phyloP scores from a whole-genome alignment of 2,113 vertebrate genomes.

The Hepsetus odoe region DNA sequence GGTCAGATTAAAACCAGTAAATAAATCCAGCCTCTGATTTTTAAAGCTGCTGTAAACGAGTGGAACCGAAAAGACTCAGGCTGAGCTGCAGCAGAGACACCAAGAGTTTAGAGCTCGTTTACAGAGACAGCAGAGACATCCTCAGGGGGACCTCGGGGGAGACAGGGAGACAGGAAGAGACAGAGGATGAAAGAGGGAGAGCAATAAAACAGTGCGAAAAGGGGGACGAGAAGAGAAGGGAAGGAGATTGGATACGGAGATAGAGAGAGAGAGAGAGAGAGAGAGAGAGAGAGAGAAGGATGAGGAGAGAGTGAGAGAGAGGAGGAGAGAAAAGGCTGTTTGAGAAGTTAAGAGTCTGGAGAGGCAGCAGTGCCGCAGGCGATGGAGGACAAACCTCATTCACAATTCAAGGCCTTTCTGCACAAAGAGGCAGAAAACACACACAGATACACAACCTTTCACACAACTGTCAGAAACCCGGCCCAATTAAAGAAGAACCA shows the following conservation, averaged over 20 bases:
- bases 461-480: constrained; percentile 17
- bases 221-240: background rate
- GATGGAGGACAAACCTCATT: background rate
- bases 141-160: constrained; percentile 48
- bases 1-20: too few relatives aligned
- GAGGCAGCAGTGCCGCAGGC: background rate
- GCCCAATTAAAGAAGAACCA: background rate
- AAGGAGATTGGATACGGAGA: background rate
- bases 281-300: background rate
- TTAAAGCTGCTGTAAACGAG: too few relatives aligned
- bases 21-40: too few relatives aligned
- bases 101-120: constrained; percentile 49
- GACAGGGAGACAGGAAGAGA: background rate
- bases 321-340: background rate
- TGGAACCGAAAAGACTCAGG: too few relatives aligned
- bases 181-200: background rate
- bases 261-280: background rate
- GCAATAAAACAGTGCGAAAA: background rate
- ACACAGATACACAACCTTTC: background rate
- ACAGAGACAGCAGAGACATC: constrained; percentile 39
- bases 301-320: background rate
- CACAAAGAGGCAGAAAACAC: background rate
- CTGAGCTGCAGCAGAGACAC: too few relatives aligned
- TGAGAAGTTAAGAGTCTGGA: background rate
- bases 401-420: constrained; percentile 10